Base-by-base conservation (phyloP, 2,888 invertebrate species). In the Pristionchus japonicus region DNA sequence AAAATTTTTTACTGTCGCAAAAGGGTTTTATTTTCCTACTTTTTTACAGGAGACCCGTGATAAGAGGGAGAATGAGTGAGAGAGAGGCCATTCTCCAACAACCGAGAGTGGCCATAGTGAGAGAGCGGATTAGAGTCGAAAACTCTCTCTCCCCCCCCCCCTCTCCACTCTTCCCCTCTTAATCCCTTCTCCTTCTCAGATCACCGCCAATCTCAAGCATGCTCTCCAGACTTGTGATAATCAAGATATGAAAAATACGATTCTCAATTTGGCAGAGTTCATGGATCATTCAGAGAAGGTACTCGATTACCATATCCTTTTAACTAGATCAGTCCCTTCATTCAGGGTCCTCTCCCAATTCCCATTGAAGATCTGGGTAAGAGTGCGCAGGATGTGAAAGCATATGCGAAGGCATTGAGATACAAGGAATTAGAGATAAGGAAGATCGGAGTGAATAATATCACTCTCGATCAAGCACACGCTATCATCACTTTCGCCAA, bases 201-300 rank as follows among this genome's bases (percentile, higher is more conserved):
- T 74, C 17, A 64, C 61, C 4, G 15, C 23, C 13, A 88, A 88
- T 77, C 49, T 61, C 92, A n/a, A 17, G 31, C 97, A 97, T 94
- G 99, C 99, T 0, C 95, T 99, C 13, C 96, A 96, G 89, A 97
- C 80, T 15, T 80, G 98, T 0, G 90, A 92, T 11, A 91, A 92
- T 83, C 89, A 92, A 1, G 94, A 94, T 74, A 92, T 94, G 13
- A 92, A 92, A 31, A 93, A 93, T 87, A 91, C 93, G 2, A 92
- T 94, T 80, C 96, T 99, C 23, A 99, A 99, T 95, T 95, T 99
- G 90, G 98, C 99, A 0, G 99, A 99, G 95, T 99, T 99, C 94
- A 98, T 99, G 98, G 99, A 99, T 94, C 99, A 99, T 94, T 99
- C 98, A 94, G 99, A 99, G 94, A 97, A 96, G 93, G 95, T 95